A percentile compares a stretch with the other conserved stretches of the same genome.
Evolutionary conservation across 2,113 vertebrate species (phyloP).

Genomic region (Platichthys flesus): DNA sequence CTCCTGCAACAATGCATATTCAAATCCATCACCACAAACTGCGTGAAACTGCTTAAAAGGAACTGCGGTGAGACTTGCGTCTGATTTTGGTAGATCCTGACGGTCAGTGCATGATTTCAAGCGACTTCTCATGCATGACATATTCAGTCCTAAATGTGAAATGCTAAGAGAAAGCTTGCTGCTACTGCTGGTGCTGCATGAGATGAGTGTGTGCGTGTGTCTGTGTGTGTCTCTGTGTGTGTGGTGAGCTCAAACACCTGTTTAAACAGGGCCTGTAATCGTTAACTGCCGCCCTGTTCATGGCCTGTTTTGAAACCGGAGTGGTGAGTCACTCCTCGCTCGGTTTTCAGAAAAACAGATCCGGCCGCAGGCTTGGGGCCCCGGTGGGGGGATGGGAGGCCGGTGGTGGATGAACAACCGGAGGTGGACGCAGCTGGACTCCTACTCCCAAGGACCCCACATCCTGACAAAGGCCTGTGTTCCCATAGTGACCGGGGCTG

Average conservation of each 20-base stretch:
- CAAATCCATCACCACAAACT: constrained; percentile 16
- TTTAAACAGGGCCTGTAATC: constrained; percentile 72
- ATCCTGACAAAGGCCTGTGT: constrained; percentile 76
- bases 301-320: constrained; percentile 77
- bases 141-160: neutral
- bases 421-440: constrained; percentile 82
- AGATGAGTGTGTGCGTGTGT: constrained; percentile 13
- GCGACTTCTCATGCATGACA: neutral
- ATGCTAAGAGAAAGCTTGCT: no score
- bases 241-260: constrained; percentile 62
- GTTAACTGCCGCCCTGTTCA: constrained; percentile 53
- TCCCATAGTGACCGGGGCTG: constrained; percentile 72
- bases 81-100: neutral
- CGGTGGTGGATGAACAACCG: constrained; percentile 73
- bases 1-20: constrained; percentile 29
- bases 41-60: constrained; percentile 15
- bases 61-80: neutral
- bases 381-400: constrained; percentile 71
- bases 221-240: constrained; percentile 11
- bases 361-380: constrained; percentile 64
- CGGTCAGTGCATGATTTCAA: constrained; percentile 8
- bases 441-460: constrained; percentile 72
- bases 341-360: constrained; percentile 75
- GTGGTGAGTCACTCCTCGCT: constrained; percentile 76
- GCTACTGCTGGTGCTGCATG: constrained; percentile 6